Base-by-base conservation (phyloP, 1,140 invertebrate genomes). In the Sitodiplosis mosellana region DNA sequence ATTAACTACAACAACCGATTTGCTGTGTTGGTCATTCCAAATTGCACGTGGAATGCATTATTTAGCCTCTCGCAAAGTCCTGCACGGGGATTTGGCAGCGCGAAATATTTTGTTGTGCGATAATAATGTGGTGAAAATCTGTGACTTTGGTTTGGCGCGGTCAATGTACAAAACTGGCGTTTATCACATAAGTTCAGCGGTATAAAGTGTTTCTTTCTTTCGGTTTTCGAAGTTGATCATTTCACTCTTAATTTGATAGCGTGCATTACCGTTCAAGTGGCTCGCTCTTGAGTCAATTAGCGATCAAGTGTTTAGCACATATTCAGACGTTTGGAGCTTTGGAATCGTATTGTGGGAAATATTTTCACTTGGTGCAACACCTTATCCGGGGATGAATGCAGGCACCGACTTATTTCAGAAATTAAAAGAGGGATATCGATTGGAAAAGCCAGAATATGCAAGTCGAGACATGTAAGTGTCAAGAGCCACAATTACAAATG, bases 331-430 rank as follows among this genome's bases (percentile, higher is more conserved):
- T 2, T 96, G 91, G 91, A 82, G 87, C 0, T 95, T 80, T 65
- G 91, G 88, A 14, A 82, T 96, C 44, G 85, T 91, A 2, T 58
- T 95, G 0, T 97, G 91, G 91, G 92, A 97, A 67, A 75, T 95
- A 49, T 96, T 95, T 58, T 85, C 87, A 0, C 70, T 92, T 15
- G 87, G 85, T 0, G 77, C 78, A 56, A 86, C 84, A 1, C 91
- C 91, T 0, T 96, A 93, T 70, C 81, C 83, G 0, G 82, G 82
- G 41, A 80, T 88, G 62, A 75, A 80, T 56, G 77, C 80, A 17
- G 70, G 76, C 54, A 76, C 80, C 50, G 72, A 73, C 55, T 71
- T 89, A 47, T 78, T 81, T 49, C 71, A 77, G 20, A 83, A 79
- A 59, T 65, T 95, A 0, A 74, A 79, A 43, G 77, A 81, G 56